A percentile compares a stretch with the other conserved stretches of the same genome.
Evolutionary conservation across 2,113 vertebrate genomes (phyloP).

Genomic region (Leucoraja erinaceus): DNA sequence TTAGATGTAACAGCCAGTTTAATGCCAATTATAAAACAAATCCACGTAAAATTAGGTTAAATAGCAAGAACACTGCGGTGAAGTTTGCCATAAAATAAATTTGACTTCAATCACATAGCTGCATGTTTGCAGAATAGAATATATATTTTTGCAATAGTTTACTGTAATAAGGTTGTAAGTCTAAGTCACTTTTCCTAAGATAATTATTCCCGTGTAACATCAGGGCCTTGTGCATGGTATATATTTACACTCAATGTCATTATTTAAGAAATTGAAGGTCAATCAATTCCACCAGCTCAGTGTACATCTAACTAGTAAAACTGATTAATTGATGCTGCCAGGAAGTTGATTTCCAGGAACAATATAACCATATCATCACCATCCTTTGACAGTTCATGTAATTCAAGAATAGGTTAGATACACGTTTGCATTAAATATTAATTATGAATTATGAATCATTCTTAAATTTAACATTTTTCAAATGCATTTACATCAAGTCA

Average conservation of each 20-base stretch:
- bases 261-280: background rate
- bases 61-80: background rate
- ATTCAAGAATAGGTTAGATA: background rate
- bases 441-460: background rate
- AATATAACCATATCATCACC: background rate
- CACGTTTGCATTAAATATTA: background rate
- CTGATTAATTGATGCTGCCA: background rate
- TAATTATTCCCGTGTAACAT: background rate
- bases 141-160: background rate
- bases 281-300: background rate
- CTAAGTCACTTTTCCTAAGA: background rate
- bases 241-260: background rate
- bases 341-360: background rate
- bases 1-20: background rate
- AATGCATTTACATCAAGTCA: background rate
- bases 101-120: background rate
- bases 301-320: background rate
- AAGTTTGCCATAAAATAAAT: background rate
- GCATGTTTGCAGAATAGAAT: background rate
- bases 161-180: background rate
- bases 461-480: constrained; percentile 7
- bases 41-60: background rate
- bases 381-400: background rate
- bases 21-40: background rate
- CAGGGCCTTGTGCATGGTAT: constrained; percentile 19